These are phyloP conservation scores for Ifrita kowaldi DNA, from an alignment of 2,113 vertebrate species.

Conservation along the genomic window DNA sequence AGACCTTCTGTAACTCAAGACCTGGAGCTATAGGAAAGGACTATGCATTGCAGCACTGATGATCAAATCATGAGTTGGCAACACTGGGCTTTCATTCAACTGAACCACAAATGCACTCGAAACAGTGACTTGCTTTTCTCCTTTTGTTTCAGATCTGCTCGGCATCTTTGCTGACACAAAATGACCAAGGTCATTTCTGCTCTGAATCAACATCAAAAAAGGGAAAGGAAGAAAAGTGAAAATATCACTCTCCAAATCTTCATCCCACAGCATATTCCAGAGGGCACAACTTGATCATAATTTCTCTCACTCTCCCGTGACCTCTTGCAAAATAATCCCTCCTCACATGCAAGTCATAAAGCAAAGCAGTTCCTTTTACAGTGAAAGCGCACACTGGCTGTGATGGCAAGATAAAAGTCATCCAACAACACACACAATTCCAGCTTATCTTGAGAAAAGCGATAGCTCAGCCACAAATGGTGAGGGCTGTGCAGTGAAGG, in stretches of 20 bases:
- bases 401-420: conserved; percentile 67
- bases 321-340: conserved; percentile 59
- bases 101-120: conserved; percentile 39
- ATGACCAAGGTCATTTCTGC: conserved; percentile 39
- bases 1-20: conserved; percentile 13
- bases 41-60: background rate
- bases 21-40: conserved; percentile 26
- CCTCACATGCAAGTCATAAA: conserved; percentile 1
- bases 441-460: conserved; percentile 68
- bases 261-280: background rate
- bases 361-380: conserved; percentile 49
- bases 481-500: background rate
- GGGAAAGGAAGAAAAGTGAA: conserved; percentile 1
- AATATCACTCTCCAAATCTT: conserved; percentile 15
- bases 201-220: conserved; percentile 56
- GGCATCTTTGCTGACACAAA: conserved; percentile 40
- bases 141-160: conserved; percentile 49
- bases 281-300: background rate
- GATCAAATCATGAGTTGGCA: conserved; percentile 57
- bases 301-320: conserved; percentile 65
- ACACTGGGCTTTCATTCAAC: conserved; percentile 31
- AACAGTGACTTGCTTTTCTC: conserved; percentile 7
- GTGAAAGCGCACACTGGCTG: background rate
- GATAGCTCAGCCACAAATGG: conserved; percentile 45
- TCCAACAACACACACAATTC: conserved; percentile 33